These are phyloP conservation scores for Loriculus beryllinus DNA, from an alignment of 2,797 vertebrate genomes.

Conservation along the genomic window DNA sequence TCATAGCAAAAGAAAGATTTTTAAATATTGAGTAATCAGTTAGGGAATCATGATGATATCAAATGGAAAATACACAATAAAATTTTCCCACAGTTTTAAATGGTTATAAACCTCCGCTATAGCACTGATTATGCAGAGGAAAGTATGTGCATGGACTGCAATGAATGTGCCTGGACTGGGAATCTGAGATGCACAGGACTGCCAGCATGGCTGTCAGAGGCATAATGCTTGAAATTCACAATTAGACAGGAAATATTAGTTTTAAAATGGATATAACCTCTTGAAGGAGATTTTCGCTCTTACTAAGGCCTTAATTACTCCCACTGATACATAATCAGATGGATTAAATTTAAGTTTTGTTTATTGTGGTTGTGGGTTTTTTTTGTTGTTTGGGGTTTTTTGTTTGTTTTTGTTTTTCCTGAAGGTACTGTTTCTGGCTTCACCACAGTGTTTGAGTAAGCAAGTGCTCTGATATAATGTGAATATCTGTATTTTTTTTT, in stretches of 20 bases:
- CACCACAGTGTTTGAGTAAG: not conserved
- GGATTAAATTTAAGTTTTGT: not conserved
- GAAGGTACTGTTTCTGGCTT: not conserved
- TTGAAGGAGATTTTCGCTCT: not conserved
- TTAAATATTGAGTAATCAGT: not conserved
- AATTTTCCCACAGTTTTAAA: not conserved
- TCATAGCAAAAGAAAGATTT: not conserved
- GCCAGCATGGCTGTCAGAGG: not conserved
- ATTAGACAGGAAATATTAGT: not conserved
- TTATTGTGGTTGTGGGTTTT: not conserved
- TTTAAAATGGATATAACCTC: not conserved
- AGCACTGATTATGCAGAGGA: not conserved
- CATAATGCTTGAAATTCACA: not conserved
- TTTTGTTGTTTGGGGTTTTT: accelerated
- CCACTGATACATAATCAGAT: not conserved
- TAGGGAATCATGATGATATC: not conserved
- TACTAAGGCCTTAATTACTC: not conserved
- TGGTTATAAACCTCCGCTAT: not conserved
- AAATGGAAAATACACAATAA: not conserved
- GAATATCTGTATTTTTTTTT: not conserved
- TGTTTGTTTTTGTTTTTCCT: not conserved
- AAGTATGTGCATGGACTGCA: not conserved
- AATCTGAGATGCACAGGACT: not conserved
- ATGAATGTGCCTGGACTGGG: not conserved
- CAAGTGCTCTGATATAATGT: not conserved